Conservation (phyloP, 2,797 vertebrate genomes). For the Spondyliosoma cantharus region DNA sequence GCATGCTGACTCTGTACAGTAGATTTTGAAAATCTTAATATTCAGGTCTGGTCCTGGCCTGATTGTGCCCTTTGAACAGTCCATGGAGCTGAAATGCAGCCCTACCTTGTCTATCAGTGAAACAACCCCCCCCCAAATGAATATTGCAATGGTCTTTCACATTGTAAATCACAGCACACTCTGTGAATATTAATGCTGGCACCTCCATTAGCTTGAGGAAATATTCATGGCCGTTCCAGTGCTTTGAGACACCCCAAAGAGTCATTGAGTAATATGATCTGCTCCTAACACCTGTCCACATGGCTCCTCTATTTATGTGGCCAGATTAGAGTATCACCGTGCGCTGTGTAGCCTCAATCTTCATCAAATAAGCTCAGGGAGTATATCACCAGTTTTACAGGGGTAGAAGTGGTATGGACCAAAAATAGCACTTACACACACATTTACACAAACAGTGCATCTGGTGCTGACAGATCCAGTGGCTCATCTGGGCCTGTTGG, state of each 20-base stretch:
- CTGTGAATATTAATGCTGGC: constrained; percentile 75
- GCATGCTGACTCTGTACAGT: constrained; percentile 41
- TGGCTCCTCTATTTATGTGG: constrained; percentile 54
- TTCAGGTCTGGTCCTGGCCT: constrained; percentile 18
- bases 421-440: constrained; percentile 32
- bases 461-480: constrained; percentile 72
- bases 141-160: constrained; percentile 56
- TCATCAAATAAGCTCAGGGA: constrained; percentile 25
- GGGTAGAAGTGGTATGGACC: constrained; percentile 1
- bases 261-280: constrained; percentile 71
- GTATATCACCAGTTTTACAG: constrained; percentile 19
- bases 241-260: constrained; percentile 68
- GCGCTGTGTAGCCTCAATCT: constrained; percentile 35
- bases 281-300: constrained; percentile 69
- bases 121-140: constrained; percentile 35
- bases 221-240: constrained; percentile 69
- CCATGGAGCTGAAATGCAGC: constrained; percentile 46
- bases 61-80: constrained; percentile 53
- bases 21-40: constrained; percentile 42
- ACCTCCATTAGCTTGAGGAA: constrained; percentile 73
- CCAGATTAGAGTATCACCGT: constrained; percentile 48
- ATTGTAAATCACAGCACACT: constrained; percentile 67
- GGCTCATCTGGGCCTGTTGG: constrained; percentile 70
- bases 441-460: constrained; percentile 63
- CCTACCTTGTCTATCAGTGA: constrained; percentile 28